A percentile compares a stretch with the other conserved stretches of the same genome.
phyloP scores from a whole-genome alignment of 2,797 vertebrate species.

The Leucoraja ocellata region DNA sequence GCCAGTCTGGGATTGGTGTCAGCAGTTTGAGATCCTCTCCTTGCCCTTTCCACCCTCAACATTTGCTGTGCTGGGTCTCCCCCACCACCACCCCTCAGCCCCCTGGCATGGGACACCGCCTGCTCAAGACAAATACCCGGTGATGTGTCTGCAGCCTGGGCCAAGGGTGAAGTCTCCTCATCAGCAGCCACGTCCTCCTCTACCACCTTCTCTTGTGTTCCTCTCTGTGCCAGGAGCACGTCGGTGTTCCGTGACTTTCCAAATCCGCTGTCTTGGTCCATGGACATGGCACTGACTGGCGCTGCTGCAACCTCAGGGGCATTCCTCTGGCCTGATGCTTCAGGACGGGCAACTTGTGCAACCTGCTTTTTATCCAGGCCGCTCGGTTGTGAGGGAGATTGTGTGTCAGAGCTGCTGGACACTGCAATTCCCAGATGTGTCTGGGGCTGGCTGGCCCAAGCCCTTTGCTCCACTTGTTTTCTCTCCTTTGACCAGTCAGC shows the following conservation, averaged over 20 bases:
- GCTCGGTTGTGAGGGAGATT: neutral
- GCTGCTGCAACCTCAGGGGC: neutral
- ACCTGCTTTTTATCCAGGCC: no score
- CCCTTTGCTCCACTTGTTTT: neutral
- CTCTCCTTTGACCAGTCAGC: conserved; percentile 3
- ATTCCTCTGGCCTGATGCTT: neutral
- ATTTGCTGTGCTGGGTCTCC: neutral
- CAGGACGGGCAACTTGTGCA: no score
- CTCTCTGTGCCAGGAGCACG: neutral
- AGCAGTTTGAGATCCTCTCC: neutral
- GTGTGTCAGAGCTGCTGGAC: neutral
- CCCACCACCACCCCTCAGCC: neutral
- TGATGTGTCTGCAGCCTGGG: conserved; percentile 38
- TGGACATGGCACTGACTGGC: neutral
- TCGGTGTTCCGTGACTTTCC: neutral
- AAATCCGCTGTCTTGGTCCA: neutral
- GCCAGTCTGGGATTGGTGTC: no score
- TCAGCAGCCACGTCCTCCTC: neutral
- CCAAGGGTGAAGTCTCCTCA: conserved; percentile 17
- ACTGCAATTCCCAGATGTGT: neutral
- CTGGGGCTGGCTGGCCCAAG: neutral
- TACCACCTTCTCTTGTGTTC: neutral
- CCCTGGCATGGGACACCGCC: no score
- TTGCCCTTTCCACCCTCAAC: neutral
- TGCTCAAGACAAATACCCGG: neutral